These are phyloP conservation scores for Morone chrysops DNA, from an alignment of 2,113 vertebrate species.

Conservation along the genomic window DNA sequence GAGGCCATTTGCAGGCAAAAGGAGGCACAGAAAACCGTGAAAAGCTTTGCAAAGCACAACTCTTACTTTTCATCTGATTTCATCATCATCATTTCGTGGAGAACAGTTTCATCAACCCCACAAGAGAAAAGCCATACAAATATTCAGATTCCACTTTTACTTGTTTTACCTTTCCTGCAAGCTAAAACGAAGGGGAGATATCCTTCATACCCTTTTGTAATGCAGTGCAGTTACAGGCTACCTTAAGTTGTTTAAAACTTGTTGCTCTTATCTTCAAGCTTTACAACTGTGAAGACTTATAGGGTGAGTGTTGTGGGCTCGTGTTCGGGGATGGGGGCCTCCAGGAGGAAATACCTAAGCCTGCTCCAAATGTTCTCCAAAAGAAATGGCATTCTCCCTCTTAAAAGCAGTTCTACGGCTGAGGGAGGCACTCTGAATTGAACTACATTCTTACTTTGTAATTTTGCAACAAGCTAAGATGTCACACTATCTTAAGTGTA, in stretches of 20 bases:
- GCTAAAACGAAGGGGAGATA: background rate
- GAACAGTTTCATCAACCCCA: background rate
- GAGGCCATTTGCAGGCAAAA: slow-evolving; percentile 7
- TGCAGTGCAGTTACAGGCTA: background rate
- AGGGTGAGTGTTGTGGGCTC: slow-evolving; percentile 38
- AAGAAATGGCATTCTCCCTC: background rate
- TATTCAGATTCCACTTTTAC: background rate
- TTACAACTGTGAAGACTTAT: background rate
- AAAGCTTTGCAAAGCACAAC: background rate
- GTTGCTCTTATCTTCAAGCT: slow-evolving; percentile 14
- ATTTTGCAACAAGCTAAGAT: background rate
- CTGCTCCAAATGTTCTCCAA: slow-evolving; percentile 43
- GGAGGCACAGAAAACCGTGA: background rate
- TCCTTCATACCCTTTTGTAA: background rate
- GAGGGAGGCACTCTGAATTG: background rate
- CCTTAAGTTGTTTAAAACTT: background rate
- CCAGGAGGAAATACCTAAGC: slow-evolving; percentile 66
- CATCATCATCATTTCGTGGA: background rate
- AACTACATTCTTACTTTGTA: background rate
- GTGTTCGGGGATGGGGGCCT: slow-evolving; percentile 37
- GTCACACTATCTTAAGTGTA: background rate
- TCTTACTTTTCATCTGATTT: background rate
- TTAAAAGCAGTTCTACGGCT: slow-evolving; percentile 12
- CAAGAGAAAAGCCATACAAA: background rate
- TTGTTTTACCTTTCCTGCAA: background rate